These are phyloP conservation scores for Brachionus rubens DNA, from an alignment of 1,140 invertebrate species.

Conservation along the genomic window DNA sequence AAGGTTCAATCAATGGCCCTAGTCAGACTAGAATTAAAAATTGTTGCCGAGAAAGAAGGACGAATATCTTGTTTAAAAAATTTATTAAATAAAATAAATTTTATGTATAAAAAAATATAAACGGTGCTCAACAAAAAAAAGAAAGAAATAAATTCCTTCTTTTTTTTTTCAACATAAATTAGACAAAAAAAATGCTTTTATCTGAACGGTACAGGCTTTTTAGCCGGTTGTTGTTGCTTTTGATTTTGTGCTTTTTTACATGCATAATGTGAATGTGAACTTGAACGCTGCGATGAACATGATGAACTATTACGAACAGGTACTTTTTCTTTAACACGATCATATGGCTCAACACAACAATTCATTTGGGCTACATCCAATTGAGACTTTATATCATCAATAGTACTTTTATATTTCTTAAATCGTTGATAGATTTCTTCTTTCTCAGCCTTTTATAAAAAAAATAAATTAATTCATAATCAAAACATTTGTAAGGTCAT, in stretches of 20 bases:
- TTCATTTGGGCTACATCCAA: background rate
- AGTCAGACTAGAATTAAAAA: too few relatives aligned
- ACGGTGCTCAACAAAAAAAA: too few relatives aligned
- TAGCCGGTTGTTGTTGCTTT: background rate
- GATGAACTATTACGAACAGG: constrained; percentile 14
- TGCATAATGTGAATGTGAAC: constrained; percentile 1
- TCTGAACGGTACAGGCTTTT: constrained; percentile 34
- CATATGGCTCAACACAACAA: background rate
- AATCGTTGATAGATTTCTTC: constrained; percentile 20
- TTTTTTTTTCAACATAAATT: too few relatives aligned
- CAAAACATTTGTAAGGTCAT: background rate
- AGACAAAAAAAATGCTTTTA: too few relatives aligned
- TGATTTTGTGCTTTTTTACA: constrained; percentile 16
- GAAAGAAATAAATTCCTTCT: too few relatives aligned
- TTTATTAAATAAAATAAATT: too few relatives aligned
- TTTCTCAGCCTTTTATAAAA: background rate
- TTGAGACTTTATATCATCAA: constrained; percentile 29
- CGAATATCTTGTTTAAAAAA: too few relatives aligned
- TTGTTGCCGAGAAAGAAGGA: too few relatives aligned
- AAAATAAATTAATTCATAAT: background rate
- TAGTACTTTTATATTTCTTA: constrained; percentile 3
- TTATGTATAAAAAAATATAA: too few relatives aligned
- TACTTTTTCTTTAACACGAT: background rate
- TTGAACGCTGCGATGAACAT: constrained; percentile 20
- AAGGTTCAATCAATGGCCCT: too few relatives aligned